Base-by-base conservation (phyloP, 1,140 invertebrate genomes). In the Pseudomyrmex cubaensis region DNA sequence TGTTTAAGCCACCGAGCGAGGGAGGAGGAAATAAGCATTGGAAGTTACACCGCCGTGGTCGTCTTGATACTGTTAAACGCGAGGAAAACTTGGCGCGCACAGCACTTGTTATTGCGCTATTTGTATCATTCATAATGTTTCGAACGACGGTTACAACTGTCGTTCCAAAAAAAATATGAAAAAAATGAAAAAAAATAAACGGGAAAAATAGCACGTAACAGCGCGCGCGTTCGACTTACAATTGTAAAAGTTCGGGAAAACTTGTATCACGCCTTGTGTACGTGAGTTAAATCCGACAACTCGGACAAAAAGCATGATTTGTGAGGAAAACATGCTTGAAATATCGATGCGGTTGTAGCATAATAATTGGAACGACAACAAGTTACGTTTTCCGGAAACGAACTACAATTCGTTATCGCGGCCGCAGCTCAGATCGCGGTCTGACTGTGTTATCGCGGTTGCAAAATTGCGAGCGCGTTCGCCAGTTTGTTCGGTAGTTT, bases 1-100 rank as follows among this genome's bases (percentile, higher is more conserved):
- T 82, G 73, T 76, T 84, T 84, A 84, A 84, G 52, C 62, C 69
- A 84, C 48, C 20, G 64, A 85, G 82, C 82, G 59, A 20, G 20
- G 69, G 57, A 62, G 59, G 35, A 35, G 35, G 35, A 35, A 69
- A 82, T 86, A 76, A 86, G 56, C 56, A 44, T 20, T 8, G 56
- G 17, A 63, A 77, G 48, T 76, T 66, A 20, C 13, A 5, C 35
- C 35, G 35, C 35, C 5, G 35, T 7, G 35, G 35, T 35, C 35
- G 35, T 35, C 12, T 76, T 20, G 15, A 9, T n/a, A 7, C 5
- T 7, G 35, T 35, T 44, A 17, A 17, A 59, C 35, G 20, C n/a
- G 20, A 48, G 20, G 22, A 57, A 62, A 25, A 74, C 46, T 61
- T 74, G 35, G 35, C 35, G 35, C 35, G 5, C 35, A 7, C 35